These are phyloP conservation scores for Candoia aspera DNA, from an alignment of 2,113 vertebrate species.

Conservation along the genomic window DNA sequence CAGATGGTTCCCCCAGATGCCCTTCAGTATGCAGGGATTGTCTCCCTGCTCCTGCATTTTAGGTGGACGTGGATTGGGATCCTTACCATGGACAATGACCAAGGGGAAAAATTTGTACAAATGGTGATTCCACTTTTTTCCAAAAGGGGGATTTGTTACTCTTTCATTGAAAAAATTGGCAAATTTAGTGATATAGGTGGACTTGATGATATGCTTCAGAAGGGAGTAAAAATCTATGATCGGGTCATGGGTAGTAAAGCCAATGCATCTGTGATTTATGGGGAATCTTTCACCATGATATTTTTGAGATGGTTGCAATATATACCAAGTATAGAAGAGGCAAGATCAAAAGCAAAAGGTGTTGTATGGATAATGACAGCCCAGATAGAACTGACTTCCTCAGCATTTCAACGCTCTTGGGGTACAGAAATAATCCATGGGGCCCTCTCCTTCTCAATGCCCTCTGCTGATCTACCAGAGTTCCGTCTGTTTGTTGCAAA, in stretches of 20 bases:
- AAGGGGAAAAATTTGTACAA: background rate
- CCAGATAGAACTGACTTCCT: background rate
- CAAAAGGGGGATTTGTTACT: background rate
- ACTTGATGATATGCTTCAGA: background rate
- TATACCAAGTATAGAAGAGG: background rate
- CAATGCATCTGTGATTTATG: background rate
- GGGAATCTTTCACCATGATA: background rate
- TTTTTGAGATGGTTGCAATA: background rate
- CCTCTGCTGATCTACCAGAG: background rate
- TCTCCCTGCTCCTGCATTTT: background rate
- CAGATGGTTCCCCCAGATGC: background rate
- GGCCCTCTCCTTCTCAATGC: background rate
- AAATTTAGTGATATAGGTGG: background rate
- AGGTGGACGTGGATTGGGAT: background rate
- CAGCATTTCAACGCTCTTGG: background rate
- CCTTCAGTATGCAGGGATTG: background rate
- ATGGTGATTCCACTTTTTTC: background rate
- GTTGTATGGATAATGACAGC: background rate
- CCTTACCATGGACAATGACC: background rate
- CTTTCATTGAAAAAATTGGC: background rate
- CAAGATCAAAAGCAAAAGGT: background rate
- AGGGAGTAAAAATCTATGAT: background rate
- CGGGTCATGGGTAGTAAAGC: background rate
- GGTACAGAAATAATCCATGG: background rate
- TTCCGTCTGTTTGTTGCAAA: background rate